Percentiles rank a stretch among this genome's conserved stretches.
Evolutionary conservation across 2,888 invertebrate species (phyloP).

Genomic region (Drosophila picticornis): DNA sequence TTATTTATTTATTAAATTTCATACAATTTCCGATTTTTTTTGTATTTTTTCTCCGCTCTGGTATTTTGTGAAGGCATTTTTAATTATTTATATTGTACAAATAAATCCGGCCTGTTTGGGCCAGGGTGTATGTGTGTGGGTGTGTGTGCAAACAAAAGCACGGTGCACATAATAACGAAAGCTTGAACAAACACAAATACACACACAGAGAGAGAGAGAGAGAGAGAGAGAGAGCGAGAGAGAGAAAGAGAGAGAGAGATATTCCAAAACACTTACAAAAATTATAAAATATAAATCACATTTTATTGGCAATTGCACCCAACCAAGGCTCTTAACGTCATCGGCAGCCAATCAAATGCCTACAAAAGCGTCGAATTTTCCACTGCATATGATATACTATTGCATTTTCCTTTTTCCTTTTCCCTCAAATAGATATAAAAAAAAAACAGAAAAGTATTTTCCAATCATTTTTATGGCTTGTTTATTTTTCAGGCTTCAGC

Average conservation of each 20-base stretch:
- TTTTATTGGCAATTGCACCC: constrained; percentile 27
- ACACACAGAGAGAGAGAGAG: constrained; percentile 17
- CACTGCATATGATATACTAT: constrained; percentile 27
- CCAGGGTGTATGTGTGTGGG: background rate
- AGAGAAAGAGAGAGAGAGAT: constrained; percentile 4
- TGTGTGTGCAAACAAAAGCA: constrained; percentile 34
- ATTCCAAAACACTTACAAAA: constrained; percentile 43
- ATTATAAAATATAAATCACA: constrained; percentile 61
- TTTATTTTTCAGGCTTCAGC: background rate
- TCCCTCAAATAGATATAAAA: background rate
- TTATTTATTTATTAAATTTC: constrained; percentile 66
- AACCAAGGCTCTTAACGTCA: constrained; percentile 23
- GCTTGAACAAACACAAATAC: constrained; percentile 34
- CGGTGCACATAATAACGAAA: constrained; percentile 39
- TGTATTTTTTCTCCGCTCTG: constrained; percentile 22
- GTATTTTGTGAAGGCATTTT: constrained; percentile 62
- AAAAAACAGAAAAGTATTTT: background rate
- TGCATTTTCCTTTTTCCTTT: background rate
- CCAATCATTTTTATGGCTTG: background rate
- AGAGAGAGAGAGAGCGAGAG: background rate
- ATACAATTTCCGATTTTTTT: constrained; percentile 37
- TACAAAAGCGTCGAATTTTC: constrained; percentile 30
- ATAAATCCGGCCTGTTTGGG: constrained; percentile 41
- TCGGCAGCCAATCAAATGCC: constrained; percentile 48
- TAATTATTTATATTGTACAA: constrained; percentile 60